A percentile compares a stretch with the other conserved stretches of the same genome.
These are phyloP conservation scores for Rhynchophorus ferrugineus DNA, from an alignment of 1,140 invertebrate genomes.

Conservation along the genomic window DNA sequence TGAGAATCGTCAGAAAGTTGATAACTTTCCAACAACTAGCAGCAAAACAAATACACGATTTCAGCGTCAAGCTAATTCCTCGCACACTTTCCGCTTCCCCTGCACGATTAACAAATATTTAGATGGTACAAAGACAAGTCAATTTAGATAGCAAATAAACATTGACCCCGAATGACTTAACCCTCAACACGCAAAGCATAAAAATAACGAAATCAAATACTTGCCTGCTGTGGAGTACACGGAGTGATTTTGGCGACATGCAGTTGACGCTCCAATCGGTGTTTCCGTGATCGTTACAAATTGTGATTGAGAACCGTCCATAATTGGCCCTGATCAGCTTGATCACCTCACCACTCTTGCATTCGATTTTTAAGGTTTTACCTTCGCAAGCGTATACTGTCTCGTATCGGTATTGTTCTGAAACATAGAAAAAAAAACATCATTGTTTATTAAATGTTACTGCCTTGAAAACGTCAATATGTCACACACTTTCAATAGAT, in stretches of 20 bases:
- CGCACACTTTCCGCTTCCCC: too few species aligned
- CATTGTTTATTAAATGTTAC: conserved; percentile 21
- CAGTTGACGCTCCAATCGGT: conserved; percentile 97
- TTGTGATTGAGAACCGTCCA: conserved; percentile 89
- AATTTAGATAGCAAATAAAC: too few species aligned
- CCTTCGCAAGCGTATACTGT: conserved; percentile 92
- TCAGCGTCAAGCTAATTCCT: too few species aligned
- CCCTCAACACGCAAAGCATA: conserved; percentile 6
- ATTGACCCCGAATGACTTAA: too few species aligned
- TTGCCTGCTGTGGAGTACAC: conserved; percentile 73
- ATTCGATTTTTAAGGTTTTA: conserved; percentile 78
- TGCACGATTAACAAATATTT: too few species aligned
- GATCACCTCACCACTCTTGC: conserved; percentile 79
- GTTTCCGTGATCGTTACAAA: conserved; percentile 93
- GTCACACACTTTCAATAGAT: conserved; percentile 3
- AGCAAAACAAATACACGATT: too few species aligned
- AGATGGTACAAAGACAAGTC: too few species aligned
- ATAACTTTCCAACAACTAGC: too few species aligned
- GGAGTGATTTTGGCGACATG: conserved; percentile 75
- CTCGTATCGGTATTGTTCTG: conserved; percentile 56
- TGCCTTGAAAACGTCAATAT: conserved; percentile 19
- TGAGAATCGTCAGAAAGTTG: too few species aligned
- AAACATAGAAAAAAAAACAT: conserved; percentile 13
- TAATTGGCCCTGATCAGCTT: conserved; percentile 91
- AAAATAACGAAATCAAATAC: conserved; percentile 31